Conservation (phyloP, 2,888 invertebrate species). For the Oscheius sp. region DNA sequence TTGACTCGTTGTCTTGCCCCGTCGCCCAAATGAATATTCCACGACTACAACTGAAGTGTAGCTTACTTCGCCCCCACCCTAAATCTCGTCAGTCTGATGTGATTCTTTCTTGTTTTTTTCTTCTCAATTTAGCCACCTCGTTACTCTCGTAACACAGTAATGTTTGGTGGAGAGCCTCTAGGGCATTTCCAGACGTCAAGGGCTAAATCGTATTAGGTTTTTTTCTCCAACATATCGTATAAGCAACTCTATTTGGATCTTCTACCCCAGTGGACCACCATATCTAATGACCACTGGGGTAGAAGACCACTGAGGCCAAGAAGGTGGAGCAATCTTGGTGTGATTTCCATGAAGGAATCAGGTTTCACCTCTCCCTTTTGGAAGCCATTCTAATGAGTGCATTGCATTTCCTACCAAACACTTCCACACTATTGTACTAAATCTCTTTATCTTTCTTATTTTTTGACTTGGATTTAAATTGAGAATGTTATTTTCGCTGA, state of each 20-base stretch:
- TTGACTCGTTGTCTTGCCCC: not conserved
- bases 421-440: not conserved
- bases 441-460: too few relatives aligned
- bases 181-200: conserved; percentile 9
- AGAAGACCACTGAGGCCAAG: too few relatives aligned
- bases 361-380: not conserved
- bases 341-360: conserved; percentile 2
- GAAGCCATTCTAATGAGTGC: not conserved
- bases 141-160: not conserved
- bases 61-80: conserved; percentile 13
- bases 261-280: not conserved
- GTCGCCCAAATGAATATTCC: conserved; percentile 14
- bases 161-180: too few relatives aligned
- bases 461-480: too few relatives aligned
- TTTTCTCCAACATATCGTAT: not conserved
- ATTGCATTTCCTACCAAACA: conserved; percentile 5
- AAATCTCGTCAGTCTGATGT: conserved; percentile 20
- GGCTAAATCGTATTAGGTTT: not conserved
- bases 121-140: not conserved
- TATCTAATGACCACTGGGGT: not conserved
- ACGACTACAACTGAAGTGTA: conserved; percentile 16
- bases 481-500: too few relatives aligned
- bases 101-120: not conserved
- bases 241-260: not conserved
- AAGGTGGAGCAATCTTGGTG: not conserved